These are phyloP conservation scores for Apamea epomidion DNA, from an alignment of 2,888 invertebrate species.

Conservation along the genomic window DNA sequence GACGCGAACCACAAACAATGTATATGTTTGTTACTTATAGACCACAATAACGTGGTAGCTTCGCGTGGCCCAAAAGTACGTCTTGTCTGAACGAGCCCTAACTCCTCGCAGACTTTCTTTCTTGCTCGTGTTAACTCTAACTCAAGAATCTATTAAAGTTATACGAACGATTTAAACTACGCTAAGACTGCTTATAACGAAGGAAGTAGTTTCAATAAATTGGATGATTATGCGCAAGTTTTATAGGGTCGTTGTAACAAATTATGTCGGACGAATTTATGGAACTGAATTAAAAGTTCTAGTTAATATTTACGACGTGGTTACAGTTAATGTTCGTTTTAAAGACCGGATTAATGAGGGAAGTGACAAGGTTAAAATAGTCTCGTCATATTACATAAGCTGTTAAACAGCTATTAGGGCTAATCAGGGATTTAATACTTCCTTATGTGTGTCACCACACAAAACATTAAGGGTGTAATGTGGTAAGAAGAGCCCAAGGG, in stretches of 20 bases:
- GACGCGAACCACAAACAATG: neutral
- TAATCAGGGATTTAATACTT: neutral
- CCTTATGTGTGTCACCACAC: neutral
- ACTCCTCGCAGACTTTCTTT: slow-evolving; percentile 37
- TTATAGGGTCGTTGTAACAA: slow-evolving; percentile 44
- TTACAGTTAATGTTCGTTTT: slow-evolving; percentile 36
- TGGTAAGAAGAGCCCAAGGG: neutral
- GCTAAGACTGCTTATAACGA: slow-evolving; percentile 56
- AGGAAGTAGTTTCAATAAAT: slow-evolving; percentile 61
- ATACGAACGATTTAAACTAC: slow-evolving; percentile 65
- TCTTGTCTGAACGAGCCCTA: slow-evolving; percentile 11
- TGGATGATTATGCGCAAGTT: slow-evolving; percentile 44
- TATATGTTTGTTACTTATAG: neutral
- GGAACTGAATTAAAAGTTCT: slow-evolving; percentile 30
- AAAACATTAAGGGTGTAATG: neutral
- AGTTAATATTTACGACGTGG: slow-evolving; percentile 38
- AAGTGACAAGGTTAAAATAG: slow-evolving; percentile 29
- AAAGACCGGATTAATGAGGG: slow-evolving; percentile 34
- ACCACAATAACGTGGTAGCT: slow-evolving; percentile 10
- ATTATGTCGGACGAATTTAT: slow-evolving; percentile 44
- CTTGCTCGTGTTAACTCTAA: slow-evolving; percentile 59
- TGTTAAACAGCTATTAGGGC: slow-evolving; percentile 20
- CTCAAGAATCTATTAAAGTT: slow-evolving; percentile 69
- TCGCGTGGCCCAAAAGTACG: neutral
- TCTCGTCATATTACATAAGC: neutral